These are phyloP conservation scores for Atrina japonica DNA, from an alignment of 2,888 invertebrate species.

Conservation along the genomic window DNA sequence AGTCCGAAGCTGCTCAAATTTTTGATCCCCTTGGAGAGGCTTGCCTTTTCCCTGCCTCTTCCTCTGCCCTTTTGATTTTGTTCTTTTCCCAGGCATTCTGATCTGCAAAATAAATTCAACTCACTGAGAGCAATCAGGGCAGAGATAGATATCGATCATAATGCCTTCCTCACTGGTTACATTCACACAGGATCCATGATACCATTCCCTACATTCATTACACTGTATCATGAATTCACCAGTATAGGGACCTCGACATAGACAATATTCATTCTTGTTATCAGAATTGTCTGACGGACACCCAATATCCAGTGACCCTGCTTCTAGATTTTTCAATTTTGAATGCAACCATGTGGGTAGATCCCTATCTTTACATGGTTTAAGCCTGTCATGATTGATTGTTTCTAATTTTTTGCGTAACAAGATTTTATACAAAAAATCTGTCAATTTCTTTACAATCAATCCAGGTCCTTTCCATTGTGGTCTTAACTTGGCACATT, in stretches of 20 bases:
- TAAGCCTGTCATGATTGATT: conserved; percentile 26
- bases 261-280: background rate
- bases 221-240: conserved; percentile 27
- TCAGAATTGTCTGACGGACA: background rate
- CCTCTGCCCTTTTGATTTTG: background rate
- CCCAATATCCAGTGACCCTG: background rate
- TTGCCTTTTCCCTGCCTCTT: background rate
- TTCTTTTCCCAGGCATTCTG: background rate
- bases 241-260: conserved; percentile 8
- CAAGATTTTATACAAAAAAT: conserved; percentile 1
- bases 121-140: background rate
- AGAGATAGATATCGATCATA: background rate
- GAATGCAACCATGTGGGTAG: conserved; percentile 1
- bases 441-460: conserved; percentile 2
- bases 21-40: background rate
- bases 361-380: conserved; percentile 18
- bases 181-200: conserved; percentile 4
- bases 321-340: background rate
- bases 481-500: conserved; percentile 8
- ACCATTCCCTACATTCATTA: conserved; percentile 15
- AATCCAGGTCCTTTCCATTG: conserved; percentile 31
- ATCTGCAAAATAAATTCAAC: background rate
- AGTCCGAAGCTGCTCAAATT: background rate
- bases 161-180: background rate
- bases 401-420: background rate